A percentile compares a stretch with the other conserved stretches of the same genome.
phyloP scores from a whole-genome alignment of 2,113 vertebrate genomes.

The Eptatretus burgeri region DNA sequence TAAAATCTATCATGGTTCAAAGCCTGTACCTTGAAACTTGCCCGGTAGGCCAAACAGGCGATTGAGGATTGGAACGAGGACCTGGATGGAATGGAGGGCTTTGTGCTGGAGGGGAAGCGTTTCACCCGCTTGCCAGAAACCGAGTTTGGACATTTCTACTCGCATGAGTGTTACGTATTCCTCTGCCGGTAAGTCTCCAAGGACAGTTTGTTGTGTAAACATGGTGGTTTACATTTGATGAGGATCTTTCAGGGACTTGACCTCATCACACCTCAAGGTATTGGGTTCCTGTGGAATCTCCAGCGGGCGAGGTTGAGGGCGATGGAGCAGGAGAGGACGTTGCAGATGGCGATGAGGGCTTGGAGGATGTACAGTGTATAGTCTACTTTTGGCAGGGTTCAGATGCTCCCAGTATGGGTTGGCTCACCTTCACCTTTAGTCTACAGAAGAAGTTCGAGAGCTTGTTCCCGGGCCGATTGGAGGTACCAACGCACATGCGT shows the following conservation, averaged over 20 bases:
- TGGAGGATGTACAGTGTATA: slow-evolving; percentile 89
- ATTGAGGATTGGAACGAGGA: slow-evolving; percentile 98
- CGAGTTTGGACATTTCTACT: slow-evolving; percentile 83
- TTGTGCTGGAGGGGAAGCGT: slow-evolving; percentile 80
- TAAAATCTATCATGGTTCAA: no score
- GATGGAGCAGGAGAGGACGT: slow-evolving; percentile 15
- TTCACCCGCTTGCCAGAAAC: slow-evolving; percentile 76
- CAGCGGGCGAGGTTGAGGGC: slow-evolving; percentile 11
- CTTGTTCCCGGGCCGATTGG: slow-evolving; percentile 73
- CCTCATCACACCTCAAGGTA: no score
- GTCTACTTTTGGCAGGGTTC: slow-evolving; percentile 98
- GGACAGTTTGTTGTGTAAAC: neutral
- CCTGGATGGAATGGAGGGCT: slow-evolving; percentile 89
- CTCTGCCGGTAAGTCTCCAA: slow-evolving; percentile 43
- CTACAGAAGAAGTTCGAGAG: slow-evolving; percentile 96
- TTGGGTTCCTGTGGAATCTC: slow-evolving; percentile 12
- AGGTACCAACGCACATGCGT: slow-evolving; percentile 19
- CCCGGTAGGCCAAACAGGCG: slow-evolving; percentile 45
- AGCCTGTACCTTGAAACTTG: neutral
- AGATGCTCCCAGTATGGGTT: slow-evolving; percentile 93
- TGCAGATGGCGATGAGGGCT: slow-evolving; percentile 39
- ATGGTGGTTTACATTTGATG: no score
- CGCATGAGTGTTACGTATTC: slow-evolving; percentile 89
- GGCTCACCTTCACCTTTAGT: slow-evolving; percentile 96
- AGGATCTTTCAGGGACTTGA: no score